These are phyloP conservation scores for Phylloscopus trochiloides DNA, from an alignment of 2,113 vertebrate species.

Conservation along the genomic window DNA sequence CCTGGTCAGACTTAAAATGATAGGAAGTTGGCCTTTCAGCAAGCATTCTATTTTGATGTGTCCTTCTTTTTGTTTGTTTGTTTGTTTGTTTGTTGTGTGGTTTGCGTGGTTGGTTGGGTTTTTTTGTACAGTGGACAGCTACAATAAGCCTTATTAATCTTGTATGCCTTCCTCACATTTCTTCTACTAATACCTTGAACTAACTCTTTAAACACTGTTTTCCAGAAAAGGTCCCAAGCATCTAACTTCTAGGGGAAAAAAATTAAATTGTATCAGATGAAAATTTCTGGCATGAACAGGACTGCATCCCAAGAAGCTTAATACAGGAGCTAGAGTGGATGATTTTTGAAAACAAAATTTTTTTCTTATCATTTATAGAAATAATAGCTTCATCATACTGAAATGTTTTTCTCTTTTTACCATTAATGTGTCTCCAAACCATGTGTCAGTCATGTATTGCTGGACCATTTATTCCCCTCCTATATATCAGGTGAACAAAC, in stretches of 20 bases:
- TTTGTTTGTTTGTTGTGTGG: too few species aligned
- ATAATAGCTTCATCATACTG: background rate
- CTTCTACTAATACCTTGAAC: background rate
- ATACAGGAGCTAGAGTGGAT: background rate
- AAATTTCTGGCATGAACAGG: background rate
- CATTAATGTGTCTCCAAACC: background rate
- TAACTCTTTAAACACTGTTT: background rate
- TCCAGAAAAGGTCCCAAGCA: background rate
- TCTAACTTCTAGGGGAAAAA: background rate
- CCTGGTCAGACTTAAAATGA: background rate
- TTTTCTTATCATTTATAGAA: background rate
- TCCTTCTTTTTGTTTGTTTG: background rate
- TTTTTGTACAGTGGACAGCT: background rate
- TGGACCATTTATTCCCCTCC: background rate
- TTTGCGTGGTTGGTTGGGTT: too few species aligned
- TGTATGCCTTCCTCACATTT: background rate
- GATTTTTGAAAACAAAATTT: background rate
- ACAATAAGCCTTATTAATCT: background rate
- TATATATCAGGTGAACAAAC: background rate
- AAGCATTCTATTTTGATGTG: background rate
- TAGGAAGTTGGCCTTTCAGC: background rate
- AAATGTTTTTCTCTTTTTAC: background rate
- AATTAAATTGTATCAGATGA: background rate
- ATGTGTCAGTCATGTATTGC: background rate
- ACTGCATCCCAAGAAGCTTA: background rate